Conservation (phyloP, 2,888 invertebrate species). For the Yponomeuta cagnagella region DNA sequence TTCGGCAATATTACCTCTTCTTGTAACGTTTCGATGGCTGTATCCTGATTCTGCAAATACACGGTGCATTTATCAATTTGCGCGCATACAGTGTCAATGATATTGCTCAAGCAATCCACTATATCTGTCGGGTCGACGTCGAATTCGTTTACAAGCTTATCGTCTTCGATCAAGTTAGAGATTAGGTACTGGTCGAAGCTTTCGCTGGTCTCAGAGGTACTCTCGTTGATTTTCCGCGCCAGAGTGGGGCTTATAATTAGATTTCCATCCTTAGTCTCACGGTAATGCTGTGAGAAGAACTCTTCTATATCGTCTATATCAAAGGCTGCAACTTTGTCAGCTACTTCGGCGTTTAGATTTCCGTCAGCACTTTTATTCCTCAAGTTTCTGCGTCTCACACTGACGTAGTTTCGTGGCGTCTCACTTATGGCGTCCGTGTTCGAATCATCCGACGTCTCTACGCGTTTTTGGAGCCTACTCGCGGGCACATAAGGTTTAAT, state of each 20-base stretch:
- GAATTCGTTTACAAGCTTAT: neutral
- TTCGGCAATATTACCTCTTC: neutral
- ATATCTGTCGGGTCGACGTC: conserved; percentile 35
- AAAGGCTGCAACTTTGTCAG: conserved; percentile 21
- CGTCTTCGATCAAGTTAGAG: neutral
- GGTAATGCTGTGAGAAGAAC: conserved; percentile 46
- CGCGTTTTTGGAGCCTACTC: neutral
- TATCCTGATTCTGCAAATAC: conserved; percentile 28
- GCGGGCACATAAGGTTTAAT: neutral
- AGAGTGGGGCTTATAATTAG: conserved; percentile 44
- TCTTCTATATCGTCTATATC: conserved; percentile 40
- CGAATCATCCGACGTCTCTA: conserved; percentile 11
- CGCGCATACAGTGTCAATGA: conserved; percentile 49
- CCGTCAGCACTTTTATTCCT: conserved; percentile 17
- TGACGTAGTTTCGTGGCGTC: conserved; percentile 36
- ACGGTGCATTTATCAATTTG: conserved; percentile 42
- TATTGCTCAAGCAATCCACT: conserved; percentile 44
- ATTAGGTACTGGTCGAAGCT: conserved; percentile 30
- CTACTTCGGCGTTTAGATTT: conserved; percentile 16
- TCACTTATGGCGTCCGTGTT: conserved; percentile 28
- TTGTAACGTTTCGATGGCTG: neutral
- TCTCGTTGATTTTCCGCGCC: conserved; percentile 49
- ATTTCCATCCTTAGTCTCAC: conserved; percentile 32
- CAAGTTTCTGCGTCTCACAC: conserved; percentile 27
- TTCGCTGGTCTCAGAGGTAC: conserved; percentile 45